Base-by-base conservation (phyloP, 2,888 invertebrate genomes). In the Watsonalla binaria region DNA sequence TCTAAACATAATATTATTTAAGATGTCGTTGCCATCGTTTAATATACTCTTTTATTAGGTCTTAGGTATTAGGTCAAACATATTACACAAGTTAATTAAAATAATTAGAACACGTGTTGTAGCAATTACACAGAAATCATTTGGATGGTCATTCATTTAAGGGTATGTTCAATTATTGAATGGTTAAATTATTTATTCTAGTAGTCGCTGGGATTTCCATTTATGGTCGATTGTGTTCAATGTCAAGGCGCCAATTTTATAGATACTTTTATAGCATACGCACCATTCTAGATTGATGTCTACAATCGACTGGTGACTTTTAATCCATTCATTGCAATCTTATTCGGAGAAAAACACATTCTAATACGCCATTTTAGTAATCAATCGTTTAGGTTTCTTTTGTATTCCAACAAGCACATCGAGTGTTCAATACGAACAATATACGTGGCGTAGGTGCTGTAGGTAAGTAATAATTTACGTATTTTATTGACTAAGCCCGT, bases 181-280 rank as follows among this genome's bases (percentile, higher is more conserved):
- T 67, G 63, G 64, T 68, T 67, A 71, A 66, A 82, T 80, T 80
- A 80, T 74, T 74, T 78, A 84, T 84, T 81, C 82, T 63, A 74
- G 65, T 61, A 58, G 77, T 70, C 64, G 72, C 70, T 69, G 66
- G 68, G 60, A 62, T 61, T 69, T 52, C 82, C 80, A 62, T 82
- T 76, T 76, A 83, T 58, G 78, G 82, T 50, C 56, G 67, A 72
- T 66, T 59, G 75, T 71, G 61, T 63, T 63, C 75, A 75, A 76
- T 76, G 76, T 73, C 70, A 73, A 74, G 73, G 79, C 74, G 78
- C 74, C 74, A 65, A 70, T 68, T 60, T 59, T 56, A 59, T 65
- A 76, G 73, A 59, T 65, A 76, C 74, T 64, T 70, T 72, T 69
- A 78, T 72, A 75, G 70, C 57, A 66, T 54, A 60, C 37, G 56